Evolutionary conservation across 2,888 invertebrate species (phyloP), one percentile per base, ranked within the genome.

Genomic region (Tipula helvola): DNA sequence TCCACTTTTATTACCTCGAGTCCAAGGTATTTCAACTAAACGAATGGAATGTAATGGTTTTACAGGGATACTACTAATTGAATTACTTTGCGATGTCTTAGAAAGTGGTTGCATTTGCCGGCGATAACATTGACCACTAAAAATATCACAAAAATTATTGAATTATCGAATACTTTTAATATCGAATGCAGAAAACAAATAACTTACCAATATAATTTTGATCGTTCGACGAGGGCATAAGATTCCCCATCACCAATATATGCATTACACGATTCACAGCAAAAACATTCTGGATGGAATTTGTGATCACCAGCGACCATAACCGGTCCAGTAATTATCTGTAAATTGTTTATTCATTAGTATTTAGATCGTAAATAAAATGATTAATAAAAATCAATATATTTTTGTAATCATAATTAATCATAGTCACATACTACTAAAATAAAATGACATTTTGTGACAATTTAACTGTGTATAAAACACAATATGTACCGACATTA

Each of bases 271-370:
- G 94, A 94, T 86, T 93, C 93, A 91, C 98, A 98, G 89, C 96
- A 95, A 92, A 98, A 98, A 92, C 98, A 98, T 93, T 98, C 98
- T 84, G 98, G 97, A 92, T 98, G 98, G 92, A 97, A 98, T 91
- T 97, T 97, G 92, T 97, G 97, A 90, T 97, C 97, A 42, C 98
- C 98, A 36, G 98, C 98, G 88, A 97, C 95, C 98, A 98, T 98
- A 88, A 97, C 97, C 39, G 98, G 97, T 0, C 98, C 98, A 0
- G 97, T 91, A 85, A 91, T 92, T 2, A 91, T 86, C 86, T 86
- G 28, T 71, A 71, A 71, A 28, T 71, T 8, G 71, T 28, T 71
- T 28, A 71, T 28, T 71, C 71, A 71, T 28, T 71, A 18, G 3
- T 71, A 28, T 71, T 18, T 28, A 71, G 3, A 2, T 18, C 5